Evolutionary conservation across 2,888 invertebrate species (phyloP).

Genomic region (Odontocerum albicorne): DNA sequence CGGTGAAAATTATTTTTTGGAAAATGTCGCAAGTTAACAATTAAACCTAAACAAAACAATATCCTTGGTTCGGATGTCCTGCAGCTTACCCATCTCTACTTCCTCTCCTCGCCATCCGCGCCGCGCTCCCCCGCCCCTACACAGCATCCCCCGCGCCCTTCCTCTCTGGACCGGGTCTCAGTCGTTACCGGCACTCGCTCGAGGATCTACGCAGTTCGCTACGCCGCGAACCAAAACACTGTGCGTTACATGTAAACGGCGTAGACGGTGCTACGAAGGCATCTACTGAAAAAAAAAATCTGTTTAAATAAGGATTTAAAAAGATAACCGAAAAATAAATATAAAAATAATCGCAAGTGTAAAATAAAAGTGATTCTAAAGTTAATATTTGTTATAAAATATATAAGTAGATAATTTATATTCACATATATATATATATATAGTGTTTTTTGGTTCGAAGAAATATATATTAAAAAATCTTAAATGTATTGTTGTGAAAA

Average conservation of each 20-base stretch:
- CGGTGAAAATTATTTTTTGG: too few species aligned
- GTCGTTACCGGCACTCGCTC: conserved; percentile 31
- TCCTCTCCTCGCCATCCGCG: conserved; percentile 12
- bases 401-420: too few species aligned
- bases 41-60: conserved; percentile 32
- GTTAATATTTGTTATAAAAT: too few species aligned
- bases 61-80: conserved; percentile 27
- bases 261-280: background rate
- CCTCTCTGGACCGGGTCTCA: conserved; percentile 31
- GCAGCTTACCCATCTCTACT: conserved; percentile 19
- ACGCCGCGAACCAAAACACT: conserved; percentile 9
- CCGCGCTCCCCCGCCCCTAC: conserved; percentile 24
- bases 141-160: conserved; percentile 29
- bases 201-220: conserved; percentile 27
- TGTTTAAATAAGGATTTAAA: background rate
- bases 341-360: too few species aligned
- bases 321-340: too few species aligned
- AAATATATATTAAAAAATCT: too few species aligned
- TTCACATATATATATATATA: too few species aligned
- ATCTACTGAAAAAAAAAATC: background rate
- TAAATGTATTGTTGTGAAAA: too few species aligned
- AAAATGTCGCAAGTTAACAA: conserved; percentile 29
- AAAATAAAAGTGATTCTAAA: too few species aligned
- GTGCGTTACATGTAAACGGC: conserved; percentile 3
- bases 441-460: too few species aligned